phyloP scores from a whole-genome alignment of 2,113 vertebrate genomes.

The Eleginops maclovinus region DNA sequence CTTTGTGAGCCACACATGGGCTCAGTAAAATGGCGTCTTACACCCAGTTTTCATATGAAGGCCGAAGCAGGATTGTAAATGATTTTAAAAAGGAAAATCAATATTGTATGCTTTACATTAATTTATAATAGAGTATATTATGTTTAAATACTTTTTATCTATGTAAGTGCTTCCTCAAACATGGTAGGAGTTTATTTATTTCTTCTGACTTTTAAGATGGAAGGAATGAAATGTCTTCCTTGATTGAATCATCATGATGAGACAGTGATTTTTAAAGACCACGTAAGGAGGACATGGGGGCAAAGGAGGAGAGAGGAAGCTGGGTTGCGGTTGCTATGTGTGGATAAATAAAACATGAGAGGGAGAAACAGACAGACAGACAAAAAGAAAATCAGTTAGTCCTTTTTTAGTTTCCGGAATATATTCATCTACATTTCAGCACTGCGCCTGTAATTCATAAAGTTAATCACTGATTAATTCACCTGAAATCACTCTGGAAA shows the following conservation, averaged over 20 bases:
- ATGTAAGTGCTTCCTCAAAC: background rate
- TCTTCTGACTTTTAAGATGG: slow-evolving; percentile 5
- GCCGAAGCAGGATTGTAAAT: background rate
- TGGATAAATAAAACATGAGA: slow-evolving; percentile 70
- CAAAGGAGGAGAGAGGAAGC: slow-evolving; percentile 38
- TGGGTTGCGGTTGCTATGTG: slow-evolving; percentile 43
- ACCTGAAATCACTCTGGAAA: background rate
- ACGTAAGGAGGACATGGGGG: slow-evolving; percentile 20
- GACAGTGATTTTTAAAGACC: slow-evolving; percentile 42
- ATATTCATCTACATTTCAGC: slow-evolving; percentile 13
- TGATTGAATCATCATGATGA: background rate
- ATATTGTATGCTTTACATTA: background rate
- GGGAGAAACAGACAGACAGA: slow-evolving; percentile 19
- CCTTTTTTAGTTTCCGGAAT: slow-evolving; percentile 29
- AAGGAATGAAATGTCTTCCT: background rate
- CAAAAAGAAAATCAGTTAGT: slow-evolving; percentile 34
- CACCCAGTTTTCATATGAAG: background rate
- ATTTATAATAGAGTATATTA: background rate
- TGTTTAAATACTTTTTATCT: background rate
- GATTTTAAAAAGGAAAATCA: background rate
- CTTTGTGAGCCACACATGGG: background rate
- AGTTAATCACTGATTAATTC: background rate
- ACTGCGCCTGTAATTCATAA: background rate
- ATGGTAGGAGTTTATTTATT: background rate
- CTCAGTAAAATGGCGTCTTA: background rate